phyloP scores from a whole-genome alignment of 2,888 invertebrate species.

The Coenonympha glycerion region DNA sequence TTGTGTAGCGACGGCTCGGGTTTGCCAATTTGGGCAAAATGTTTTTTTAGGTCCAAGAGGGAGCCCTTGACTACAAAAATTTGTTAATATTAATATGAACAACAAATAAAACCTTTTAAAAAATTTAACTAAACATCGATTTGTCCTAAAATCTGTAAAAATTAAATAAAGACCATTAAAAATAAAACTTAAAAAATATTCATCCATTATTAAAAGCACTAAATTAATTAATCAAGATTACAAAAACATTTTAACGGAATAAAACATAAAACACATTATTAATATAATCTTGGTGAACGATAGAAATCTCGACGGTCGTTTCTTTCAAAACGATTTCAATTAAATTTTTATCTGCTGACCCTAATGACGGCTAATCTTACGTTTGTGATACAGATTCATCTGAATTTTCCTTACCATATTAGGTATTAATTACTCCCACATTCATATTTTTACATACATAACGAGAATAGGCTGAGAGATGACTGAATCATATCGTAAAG shows the following conservation, averaged over 20 bases:
- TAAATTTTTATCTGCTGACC: constrained; percentile 17
- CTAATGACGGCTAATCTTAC: constrained; percentile 14
- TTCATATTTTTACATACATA: constrained; percentile 24
- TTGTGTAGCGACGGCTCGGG: no score
- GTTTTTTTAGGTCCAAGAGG: no score
- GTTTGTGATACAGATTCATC: constrained; percentile 8
- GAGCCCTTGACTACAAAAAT: no score
- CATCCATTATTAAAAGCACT: background rate
- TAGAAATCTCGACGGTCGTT: constrained; percentile 10
- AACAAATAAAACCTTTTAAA: no score
- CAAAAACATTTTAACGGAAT: constrained; percentile 6
- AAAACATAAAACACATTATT: constrained; percentile 1
- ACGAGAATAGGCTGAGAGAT: constrained; percentile 17
- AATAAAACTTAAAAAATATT: background rate
- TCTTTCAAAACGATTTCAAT: constrained; percentile 19
- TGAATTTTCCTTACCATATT: constrained; percentile 14
- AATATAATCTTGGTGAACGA: background rate
- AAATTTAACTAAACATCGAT: no score
- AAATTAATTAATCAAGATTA: constrained; percentile 6
- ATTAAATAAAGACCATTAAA: background rate
- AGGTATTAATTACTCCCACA: constrained; percentile 25
- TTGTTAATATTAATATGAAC: no score
- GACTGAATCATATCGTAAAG: background rate
- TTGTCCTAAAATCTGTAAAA: no score
- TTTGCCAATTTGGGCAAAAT: no score